Evolutionary conservation across 2,797 vertebrate genomes (phyloP), one percentile per base, ranked within the genome.

Genomic region (Takifugu ocellatus): DNA sequence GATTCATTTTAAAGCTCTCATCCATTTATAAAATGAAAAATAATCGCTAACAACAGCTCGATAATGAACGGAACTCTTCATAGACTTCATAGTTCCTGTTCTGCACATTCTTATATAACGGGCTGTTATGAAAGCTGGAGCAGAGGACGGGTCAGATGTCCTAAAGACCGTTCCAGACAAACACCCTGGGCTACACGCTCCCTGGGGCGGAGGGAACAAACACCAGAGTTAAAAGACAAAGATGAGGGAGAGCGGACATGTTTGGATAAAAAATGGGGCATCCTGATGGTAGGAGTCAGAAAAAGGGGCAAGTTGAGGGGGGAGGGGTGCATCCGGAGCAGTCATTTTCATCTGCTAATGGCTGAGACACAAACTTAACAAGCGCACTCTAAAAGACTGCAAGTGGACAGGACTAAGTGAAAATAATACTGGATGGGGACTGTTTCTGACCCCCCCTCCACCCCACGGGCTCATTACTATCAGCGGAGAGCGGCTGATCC

Each of bases 401-500:
- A 68, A 53, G 59, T 63, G 55, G 70, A 79, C 51, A 54, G 54
- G 69, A 52, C 46, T 70, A 61, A 80, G 56, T 78, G 71, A 59
- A 73, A 66, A 73, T 71, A 49, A 68, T 46, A 64, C 60, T 68
- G 59, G 61, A 55, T 31, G 2, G 43, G 56, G 58, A 31, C 63
- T 68, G 63, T 83, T 84, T 78, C 75, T 77, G 74, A 74, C 77
- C 74, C 56, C 70, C 59, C 69, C 59, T 39, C 51, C 61, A 76
- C 85, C 87, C 84, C 74, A 74, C 77, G 83, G 88, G 86, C 81
- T 89, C 86, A 90, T 89, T 87, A 87, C 79, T 81, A 85, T 88
- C 78, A 81, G 71, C 49, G 57, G 59, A 76, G 78, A 83, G 72
- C 87, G 75, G 68, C 58, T 94, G 93, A 95, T 94, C 91, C 86